Conservation (phyloP, 2,797 vertebrate species). For the Coregonus sp. region DNA sequence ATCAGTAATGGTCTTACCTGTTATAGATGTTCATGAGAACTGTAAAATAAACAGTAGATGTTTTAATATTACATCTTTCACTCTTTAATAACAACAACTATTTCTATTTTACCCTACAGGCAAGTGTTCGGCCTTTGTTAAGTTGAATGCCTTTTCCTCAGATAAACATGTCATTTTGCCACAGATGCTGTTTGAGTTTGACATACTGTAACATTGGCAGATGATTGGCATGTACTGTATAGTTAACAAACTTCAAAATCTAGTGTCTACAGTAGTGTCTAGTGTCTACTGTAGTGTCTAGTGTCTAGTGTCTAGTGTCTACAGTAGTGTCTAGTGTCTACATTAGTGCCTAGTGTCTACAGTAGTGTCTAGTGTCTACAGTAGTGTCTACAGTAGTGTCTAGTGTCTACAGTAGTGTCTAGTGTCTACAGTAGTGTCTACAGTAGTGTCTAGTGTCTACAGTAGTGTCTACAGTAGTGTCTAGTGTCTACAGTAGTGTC, state of each 20-base stretch:
- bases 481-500: neutral
- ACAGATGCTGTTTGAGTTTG: slow-evolving; percentile 21
- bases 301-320: no score
- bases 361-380: no score
- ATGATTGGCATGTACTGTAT: slow-evolving; percentile 41
- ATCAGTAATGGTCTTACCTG: slow-evolving; percentile 58
- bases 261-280: neutral
- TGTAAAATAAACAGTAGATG: slow-evolving; percentile 35
- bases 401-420: no score
- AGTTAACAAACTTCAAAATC: slow-evolving; percentile 5
- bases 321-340: no score
- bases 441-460: no score
- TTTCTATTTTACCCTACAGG: neutral
- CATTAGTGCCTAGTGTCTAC: no score
- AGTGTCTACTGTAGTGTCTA: no score
- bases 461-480: neutral
- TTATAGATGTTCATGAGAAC: slow-evolving; percentile 78
- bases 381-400: no score
- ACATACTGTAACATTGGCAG: slow-evolving; percentile 41
- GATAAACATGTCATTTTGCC: slow-evolving; percentile 8
- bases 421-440: no score
- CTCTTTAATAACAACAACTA: neutral
- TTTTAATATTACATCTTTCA: neutral
- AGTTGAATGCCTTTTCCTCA: neutral
- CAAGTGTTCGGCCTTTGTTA: neutral